Conservation (phyloP, 2,797 vertebrate species). For the Ataeniobius toweri region DNA sequence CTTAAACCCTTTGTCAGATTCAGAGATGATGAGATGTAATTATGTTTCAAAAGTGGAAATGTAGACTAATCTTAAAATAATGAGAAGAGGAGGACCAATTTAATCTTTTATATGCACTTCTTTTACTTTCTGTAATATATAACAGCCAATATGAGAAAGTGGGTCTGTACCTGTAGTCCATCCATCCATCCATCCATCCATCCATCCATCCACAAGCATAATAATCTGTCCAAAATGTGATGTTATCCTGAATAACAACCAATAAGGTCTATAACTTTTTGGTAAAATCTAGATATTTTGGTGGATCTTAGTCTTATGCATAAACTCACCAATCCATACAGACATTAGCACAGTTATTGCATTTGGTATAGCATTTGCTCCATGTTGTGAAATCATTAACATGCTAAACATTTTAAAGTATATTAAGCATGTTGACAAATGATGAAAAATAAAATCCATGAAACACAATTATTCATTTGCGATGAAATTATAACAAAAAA, state of each 20-base stretch:
- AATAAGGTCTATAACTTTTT: no score
- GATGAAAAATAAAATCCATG: background rate
- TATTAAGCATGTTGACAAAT: background rate
- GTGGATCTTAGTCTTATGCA: no score
- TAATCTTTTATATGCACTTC: slow-evolving; percentile 6
- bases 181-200: background rate
- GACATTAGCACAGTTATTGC: no score
- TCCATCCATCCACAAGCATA: background rate
- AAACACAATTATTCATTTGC: background rate
- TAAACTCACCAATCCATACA: no score
- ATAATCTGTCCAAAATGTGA: no score
- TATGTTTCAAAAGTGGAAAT: slow-evolving; percentile 24
- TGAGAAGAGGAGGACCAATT: background rate
- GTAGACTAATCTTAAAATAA: background rate
- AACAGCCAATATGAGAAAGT: background rate
- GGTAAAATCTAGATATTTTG: no score
- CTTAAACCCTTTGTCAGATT: slow-evolving; percentile 12
- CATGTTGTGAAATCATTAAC: background rate
- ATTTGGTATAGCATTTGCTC: background rate
- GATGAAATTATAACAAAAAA: background rate
- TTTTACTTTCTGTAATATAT: background rate
- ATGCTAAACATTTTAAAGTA: background rate
- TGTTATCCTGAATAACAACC: no score
- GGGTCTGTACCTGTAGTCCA: background rate
- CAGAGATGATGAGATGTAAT: slow-evolving; percentile 7